Conservation (phyloP, 2,797 vertebrate genomes). For the Oreonectes daqikongensis region DNA sequence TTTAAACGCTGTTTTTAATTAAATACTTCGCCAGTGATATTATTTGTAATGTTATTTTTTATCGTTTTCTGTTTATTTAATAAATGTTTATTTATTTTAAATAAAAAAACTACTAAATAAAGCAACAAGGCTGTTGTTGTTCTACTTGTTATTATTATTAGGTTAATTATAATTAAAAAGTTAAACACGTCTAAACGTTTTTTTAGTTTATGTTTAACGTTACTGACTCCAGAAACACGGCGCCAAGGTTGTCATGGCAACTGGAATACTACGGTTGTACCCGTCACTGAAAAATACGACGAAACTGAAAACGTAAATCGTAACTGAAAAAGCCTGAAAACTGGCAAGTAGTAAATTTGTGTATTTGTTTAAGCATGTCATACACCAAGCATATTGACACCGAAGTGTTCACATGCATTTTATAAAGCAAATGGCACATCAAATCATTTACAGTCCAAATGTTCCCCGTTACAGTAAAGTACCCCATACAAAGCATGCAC, state of each 20-base stretch:
- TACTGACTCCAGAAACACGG: background rate
- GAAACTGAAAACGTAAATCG: no score
- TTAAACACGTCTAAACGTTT: background rate
- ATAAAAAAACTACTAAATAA: background rate
- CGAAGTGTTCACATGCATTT: background rate
- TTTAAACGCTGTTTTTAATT: background rate
- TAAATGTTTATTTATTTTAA: no score
- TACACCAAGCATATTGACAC: background rate
- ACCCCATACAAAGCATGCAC: background rate
- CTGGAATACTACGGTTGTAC: background rate
- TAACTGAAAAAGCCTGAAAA: background rate
- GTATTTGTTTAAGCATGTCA: background rate
- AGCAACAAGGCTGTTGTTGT: no score
- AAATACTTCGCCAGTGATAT: background rate
- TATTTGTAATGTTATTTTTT: background rate
- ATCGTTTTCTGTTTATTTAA: background rate
- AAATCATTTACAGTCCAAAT: background rate
- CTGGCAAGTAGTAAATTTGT: background rate
- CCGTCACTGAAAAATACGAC: background rate
- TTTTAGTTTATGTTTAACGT: background rate
- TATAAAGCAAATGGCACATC: background rate
- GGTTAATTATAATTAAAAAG: background rate
- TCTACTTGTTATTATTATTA: background rate
- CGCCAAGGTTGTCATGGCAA: slow-evolving; percentile 30
- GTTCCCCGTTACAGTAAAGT: background rate